Evolutionary conservation across 2,888 invertebrate genomes (phyloP).

Genomic region (Stramonita haemastoma): DNA sequence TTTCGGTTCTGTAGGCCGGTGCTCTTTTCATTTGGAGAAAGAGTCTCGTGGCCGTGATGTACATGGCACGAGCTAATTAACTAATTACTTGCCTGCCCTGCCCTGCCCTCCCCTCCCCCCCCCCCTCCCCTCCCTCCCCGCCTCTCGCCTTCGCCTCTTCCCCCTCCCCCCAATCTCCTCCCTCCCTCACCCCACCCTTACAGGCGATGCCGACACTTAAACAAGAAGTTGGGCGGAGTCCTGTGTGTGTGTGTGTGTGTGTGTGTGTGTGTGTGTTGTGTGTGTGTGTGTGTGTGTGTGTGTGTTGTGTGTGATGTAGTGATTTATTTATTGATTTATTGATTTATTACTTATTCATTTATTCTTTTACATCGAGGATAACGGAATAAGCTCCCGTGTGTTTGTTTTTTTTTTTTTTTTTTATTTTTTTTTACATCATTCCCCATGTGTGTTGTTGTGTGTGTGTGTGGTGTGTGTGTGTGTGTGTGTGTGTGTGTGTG

Average conservation of each 20-base stretch:
- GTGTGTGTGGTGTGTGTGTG: too few species aligned
- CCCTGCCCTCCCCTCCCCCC: neutral
- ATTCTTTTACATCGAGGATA: too few species aligned
- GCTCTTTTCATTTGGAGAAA: slow-evolving; percentile 22
- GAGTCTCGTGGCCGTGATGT: slow-evolving; percentile 4
- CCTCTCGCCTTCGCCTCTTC: neutral
- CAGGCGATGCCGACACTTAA: neutral
- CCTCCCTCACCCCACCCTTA: neutral
- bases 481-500: too few species aligned
- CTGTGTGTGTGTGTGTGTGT: neutral
- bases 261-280: too few species aligned
- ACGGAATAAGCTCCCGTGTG: too few species aligned
- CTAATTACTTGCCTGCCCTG: slow-evolving; percentile 4
- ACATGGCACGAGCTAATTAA: slow-evolving; percentile 28
- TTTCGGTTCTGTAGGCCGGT: neutral
- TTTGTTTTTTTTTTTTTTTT: too few species aligned
- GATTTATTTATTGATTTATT: too few species aligned
- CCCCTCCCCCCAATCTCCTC: neutral
- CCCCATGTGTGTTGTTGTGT: too few species aligned
- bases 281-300: too few species aligned
- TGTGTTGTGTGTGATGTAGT: too few species aligned
- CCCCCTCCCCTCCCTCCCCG: neutral
- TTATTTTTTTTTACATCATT: too few species aligned
- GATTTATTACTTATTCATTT: too few species aligned
- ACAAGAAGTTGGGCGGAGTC: neutral